These are phyloP conservation scores for Hemitrygon akajei DNA, from an alignment of 2,797 vertebrate genomes.

Conservation along the genomic window DNA sequence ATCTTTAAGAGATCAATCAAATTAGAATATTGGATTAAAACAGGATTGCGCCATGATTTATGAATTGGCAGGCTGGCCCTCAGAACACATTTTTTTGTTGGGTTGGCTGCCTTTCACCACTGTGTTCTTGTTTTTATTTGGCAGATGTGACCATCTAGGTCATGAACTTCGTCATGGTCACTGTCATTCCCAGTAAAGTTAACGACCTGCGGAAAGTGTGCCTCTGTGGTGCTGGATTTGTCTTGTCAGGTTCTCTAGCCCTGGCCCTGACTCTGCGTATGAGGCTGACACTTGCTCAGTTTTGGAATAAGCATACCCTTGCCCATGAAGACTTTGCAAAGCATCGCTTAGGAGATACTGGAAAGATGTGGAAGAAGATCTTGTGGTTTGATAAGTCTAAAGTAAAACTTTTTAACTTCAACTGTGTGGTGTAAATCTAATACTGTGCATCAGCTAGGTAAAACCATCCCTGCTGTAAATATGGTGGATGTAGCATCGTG, in stretches of 20 bases:
- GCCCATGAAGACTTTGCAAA: too few relatives aligned
- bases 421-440: too few relatives aligned
- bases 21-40: not conserved
- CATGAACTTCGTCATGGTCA: not conserved
- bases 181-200: not conserved
- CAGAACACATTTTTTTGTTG: not conserved
- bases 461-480: too few relatives aligned
- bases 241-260: not conserved
- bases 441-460: too few relatives aligned
- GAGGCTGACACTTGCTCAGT: not conserved
- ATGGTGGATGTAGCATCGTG: too few relatives aligned
- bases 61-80: not conserved
- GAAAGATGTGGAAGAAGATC: too few relatives aligned
- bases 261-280: not conserved
- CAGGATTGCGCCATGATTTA: not conserved
- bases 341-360: too few relatives aligned
- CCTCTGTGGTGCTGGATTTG: slow-evolving; percentile 19
- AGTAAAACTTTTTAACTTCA: too few relatives aligned
- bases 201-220: not conserved
- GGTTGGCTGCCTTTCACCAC: not conserved
- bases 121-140: not conserved
- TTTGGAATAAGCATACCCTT: not conserved
- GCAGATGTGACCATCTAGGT: not conserved
- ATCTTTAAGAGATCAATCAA: not conserved
- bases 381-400: too few relatives aligned